Conservation (phyloP, 2,113 vertebrate genomes). For the Scophthalmus maximus region DNA sequence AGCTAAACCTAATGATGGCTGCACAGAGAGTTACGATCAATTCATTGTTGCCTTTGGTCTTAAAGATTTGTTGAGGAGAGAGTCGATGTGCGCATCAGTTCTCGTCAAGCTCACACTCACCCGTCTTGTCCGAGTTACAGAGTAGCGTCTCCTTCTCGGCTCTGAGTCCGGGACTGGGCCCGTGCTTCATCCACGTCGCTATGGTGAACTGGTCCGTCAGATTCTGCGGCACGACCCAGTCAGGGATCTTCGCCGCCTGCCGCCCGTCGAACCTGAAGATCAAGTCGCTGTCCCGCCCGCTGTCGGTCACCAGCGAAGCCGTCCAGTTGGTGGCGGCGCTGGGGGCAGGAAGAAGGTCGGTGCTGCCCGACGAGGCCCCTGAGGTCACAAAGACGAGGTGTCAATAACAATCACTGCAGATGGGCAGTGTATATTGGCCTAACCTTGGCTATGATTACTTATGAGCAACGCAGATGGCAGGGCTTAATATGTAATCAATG, state of each 20-base stretch:
- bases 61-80: background rate
- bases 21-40: background rate
- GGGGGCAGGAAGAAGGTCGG: slow-evolving; percentile 93
- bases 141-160: slow-evolving; percentile 98
- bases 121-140: slow-evolving; percentile 98
- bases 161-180: slow-evolving; percentile 92
- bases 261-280: slow-evolving; percentile 95
- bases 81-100: background rate
- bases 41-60: background rate
- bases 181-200: slow-evolving; percentile 97
- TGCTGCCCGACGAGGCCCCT: slow-evolving; percentile 96
- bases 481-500: slow-evolving; percentile 75
- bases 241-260: slow-evolving; percentile 95
- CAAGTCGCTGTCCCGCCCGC: slow-evolving; percentile 86
- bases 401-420: slow-evolving; percentile 64
- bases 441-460: slow-evolving; percentile 75
- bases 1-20: background rate
- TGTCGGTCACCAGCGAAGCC: slow-evolving; percentile 89
- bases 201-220: slow-evolving; percentile 97
- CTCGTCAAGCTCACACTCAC: slow-evolving; percentile 81
- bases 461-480: slow-evolving; percentile 64
- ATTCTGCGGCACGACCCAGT: slow-evolving; percentile 94
- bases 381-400: slow-evolving; percentile 48
- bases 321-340: slow-evolving; percentile 92
- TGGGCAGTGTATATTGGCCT: slow-evolving; percentile 41